These are phyloP conservation scores for Drosophila funebris DNA, from an alignment of 1,140 invertebrate species.

Conservation along the genomic window DNA sequence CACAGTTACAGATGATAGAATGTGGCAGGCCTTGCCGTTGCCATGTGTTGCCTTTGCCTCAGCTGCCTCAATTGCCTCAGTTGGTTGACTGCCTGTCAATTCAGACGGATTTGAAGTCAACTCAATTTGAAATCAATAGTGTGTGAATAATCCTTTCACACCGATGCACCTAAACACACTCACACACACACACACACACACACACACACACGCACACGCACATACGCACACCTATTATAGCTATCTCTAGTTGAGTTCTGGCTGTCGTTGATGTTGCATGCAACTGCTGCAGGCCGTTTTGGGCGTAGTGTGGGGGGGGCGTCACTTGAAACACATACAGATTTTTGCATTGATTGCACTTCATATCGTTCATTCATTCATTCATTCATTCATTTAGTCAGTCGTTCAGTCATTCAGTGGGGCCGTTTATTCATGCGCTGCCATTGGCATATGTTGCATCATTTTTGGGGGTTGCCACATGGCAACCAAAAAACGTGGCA, in stretches of 20 bases:
- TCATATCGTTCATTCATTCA: slow-evolving; percentile 66
- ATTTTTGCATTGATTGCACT: slow-evolving; percentile 82
- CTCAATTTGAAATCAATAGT: slow-evolving; percentile 83
- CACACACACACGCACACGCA: neutral
- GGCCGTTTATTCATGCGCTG: slow-evolving; percentile 67
- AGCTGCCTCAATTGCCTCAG: slow-evolving; percentile 1
- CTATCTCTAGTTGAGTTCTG: slow-evolving; percentile 55
- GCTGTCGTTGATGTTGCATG: slow-evolving; percentile 23
- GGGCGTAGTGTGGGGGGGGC: neutral
- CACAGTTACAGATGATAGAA: neutral
- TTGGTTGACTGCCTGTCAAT: slow-evolving; percentile 67
- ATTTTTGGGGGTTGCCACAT: slow-evolving; percentile 22
- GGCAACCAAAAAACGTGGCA: slow-evolving; percentile 56
- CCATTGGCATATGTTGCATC: slow-evolving; percentile 74
- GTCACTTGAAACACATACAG: slow-evolving; percentile 64
- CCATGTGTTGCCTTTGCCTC: slow-evolving; percentile 53
- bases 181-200: slow-evolving; percentile 6
- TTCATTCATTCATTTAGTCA: slow-evolving; percentile 42
- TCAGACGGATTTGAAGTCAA: slow-evolving; percentile 81
- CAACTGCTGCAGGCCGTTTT: slow-evolving; percentile 31
- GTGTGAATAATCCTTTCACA: slow-evolving; percentile 82
- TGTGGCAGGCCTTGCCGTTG: slow-evolving; percentile 33
- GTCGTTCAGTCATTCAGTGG: slow-evolving; percentile 24
- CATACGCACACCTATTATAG: neutral
- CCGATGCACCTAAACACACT: slow-evolving; percentile 45